Base-by-base conservation (phyloP, 2,797 vertebrate species). In the Sebastolobus alascanus region DNA sequence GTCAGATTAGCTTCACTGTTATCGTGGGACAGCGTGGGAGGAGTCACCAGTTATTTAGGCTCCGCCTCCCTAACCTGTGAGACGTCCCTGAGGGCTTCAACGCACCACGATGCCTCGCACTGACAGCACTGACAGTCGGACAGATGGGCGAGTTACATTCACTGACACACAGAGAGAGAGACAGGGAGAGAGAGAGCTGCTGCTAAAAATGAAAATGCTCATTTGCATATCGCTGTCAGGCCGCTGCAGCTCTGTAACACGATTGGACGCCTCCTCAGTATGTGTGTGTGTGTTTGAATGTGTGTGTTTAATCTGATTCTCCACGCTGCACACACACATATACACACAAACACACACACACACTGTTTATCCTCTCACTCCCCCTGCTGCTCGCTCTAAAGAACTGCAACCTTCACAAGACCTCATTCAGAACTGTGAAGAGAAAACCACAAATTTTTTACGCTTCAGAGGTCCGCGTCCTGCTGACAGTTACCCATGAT, bases 151-250 rank as follows among this genome's bases (percentile, higher is more conserved):
- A 83, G 79, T 80, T 52, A 71, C 81, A 75, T 80, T 29, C 12
- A 79, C 69, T 55, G 37, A 50, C 14, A 50, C 3, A 50, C 6
- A 52, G 46, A 52, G 46, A 52, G 50, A 52, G 20, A 8, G 35
- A 37, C 4, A 11, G 59, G 20, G 16, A 31, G 31, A 25, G 25
- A 6, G 37, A 60, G 64, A 64, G 50, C 29, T 77, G 68, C 55
- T 74, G 77, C 77, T 86, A 83, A 89, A 91, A 91, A 87, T 86
- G 85, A 88, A 80, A 87, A 68, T 43, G 12, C 33, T 90, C 67
- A 89, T 93, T 93, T 92, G 86, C 90, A 90, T 92, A 86, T 87
- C 18, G 8, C 88, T 87, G 58, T 68, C 78, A 82, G 84, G 82
- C 82, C 66, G 73, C 75, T 79, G 77, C 69, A 77, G 75, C 87